phyloP scores from a whole-genome alignment of 53 echinoderm and acorn worm species.

The Echinometra lucunter region DNA sequence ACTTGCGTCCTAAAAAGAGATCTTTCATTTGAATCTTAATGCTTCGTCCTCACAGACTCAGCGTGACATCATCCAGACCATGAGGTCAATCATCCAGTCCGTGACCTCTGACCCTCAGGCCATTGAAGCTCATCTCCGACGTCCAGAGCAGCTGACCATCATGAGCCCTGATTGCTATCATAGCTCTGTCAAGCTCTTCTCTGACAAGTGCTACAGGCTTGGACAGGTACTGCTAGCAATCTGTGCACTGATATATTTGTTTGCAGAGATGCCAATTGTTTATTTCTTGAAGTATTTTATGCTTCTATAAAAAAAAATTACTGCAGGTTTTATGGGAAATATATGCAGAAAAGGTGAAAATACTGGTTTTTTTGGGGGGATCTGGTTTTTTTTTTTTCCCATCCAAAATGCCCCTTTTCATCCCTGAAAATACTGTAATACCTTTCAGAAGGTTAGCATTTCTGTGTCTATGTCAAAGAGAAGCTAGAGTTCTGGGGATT shows the following conservation, averaged over 20 bases:
- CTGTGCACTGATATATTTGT: too few species aligned
- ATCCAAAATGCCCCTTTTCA: too few species aligned
- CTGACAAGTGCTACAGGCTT: conserved; percentile 86
- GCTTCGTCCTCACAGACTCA: conserved; percentile 68
- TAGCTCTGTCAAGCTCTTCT: conserved; percentile 78
- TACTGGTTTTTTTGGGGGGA: neutral
- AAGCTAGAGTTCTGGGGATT: too few species aligned
- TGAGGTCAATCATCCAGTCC: conserved; percentile 62
- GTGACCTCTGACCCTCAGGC: conserved; percentile 63
- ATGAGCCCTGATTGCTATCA: conserved; percentile 78
- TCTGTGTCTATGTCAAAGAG: too few species aligned
- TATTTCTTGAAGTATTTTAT: too few species aligned
- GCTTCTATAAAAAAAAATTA: too few species aligned
- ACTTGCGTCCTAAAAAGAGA: too few species aligned
- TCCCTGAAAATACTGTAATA: too few species aligned
- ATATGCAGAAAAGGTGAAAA: too few species aligned
- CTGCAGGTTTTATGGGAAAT: too few species aligned
- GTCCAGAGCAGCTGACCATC: conserved; percentile 69
- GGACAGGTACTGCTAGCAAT: conserved; percentile 62
- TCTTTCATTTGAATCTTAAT: neutral
- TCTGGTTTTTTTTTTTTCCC: neutral
- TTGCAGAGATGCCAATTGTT: too few species aligned
- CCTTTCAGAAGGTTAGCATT: too few species aligned
- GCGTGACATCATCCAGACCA: conserved; percentile 76
- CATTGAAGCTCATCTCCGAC: conserved; percentile 48